Evolutionary conservation across 2,888 invertebrate genomes (phyloP).

Genomic region (Amiota mariae): DNA sequence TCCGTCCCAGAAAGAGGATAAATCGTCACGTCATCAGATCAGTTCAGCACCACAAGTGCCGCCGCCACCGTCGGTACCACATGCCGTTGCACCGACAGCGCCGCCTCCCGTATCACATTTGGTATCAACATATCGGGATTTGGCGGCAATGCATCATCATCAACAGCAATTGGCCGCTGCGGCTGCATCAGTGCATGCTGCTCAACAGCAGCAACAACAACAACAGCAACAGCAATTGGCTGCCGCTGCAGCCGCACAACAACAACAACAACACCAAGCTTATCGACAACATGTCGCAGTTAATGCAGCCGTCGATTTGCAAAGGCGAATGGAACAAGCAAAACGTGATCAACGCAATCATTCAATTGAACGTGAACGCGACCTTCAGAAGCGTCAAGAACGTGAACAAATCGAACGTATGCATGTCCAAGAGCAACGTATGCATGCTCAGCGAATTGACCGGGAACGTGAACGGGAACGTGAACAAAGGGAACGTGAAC

Average conservation of each 20-base stretch:
- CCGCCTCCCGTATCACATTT: conserved; percentile 67
- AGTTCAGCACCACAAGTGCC: conserved; percentile 47
- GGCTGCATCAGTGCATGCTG: conserved; percentile 67
- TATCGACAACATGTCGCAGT: conserved; percentile 60
- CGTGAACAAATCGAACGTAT: conserved; percentile 66
- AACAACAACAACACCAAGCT: conserved; percentile 54
- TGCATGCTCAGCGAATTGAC: conserved; percentile 64
- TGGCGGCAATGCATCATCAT: conserved; percentile 73
- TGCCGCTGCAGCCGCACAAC: conserved; percentile 61
- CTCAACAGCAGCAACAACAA: conserved; percentile 64
- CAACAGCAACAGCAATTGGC: conserved; percentile 52
- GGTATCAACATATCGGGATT: conserved; percentile 75
- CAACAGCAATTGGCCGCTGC: conserved; percentile 60
- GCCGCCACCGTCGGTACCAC: conserved; percentile 49
- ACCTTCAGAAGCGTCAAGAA: conserved; percentile 68
- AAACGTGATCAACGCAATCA: conserved; percentile 68
- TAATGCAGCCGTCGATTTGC: conserved; percentile 58
- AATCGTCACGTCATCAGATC: conserved; percentile 54
- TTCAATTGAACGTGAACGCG: conserved; percentile 62
- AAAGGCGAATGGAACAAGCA: conserved; percentile 61
- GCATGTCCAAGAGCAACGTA: conserved; percentile 64
- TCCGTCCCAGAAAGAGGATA: conserved; percentile 79
- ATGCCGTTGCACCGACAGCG: conserved; percentile 45
- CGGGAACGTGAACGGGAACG: conserved; percentile 59
- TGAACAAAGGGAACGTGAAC: conserved; percentile 60